Conservation (phyloP, 1,140 invertebrate genomes). For the Halyomorpha halys region DNA sequence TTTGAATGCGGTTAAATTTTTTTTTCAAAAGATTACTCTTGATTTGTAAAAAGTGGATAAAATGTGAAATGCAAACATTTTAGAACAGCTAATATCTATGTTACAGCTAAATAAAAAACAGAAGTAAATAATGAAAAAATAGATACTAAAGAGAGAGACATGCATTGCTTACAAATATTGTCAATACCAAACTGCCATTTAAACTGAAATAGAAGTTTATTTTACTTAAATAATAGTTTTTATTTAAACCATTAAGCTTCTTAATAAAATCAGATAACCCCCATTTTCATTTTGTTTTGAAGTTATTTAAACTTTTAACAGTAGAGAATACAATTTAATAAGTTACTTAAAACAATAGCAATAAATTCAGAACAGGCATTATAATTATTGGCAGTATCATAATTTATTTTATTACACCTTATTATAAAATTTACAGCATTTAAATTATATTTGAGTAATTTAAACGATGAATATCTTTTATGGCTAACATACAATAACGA, state of each 20-base stretch:
- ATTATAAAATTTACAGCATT: slow-evolving; percentile 7
- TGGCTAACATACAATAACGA: not conserved
- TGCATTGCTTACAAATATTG: not conserved
- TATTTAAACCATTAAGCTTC: not conserved
- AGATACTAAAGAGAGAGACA: too few species aligned
- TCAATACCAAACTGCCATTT: not conserved
- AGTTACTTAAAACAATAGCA: slow-evolving; percentile 1
- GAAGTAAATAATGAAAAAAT: too few species aligned
- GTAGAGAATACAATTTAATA: not conserved
- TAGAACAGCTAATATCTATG: too few species aligned
- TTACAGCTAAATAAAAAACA: too few species aligned
- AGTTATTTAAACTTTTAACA: not conserved
- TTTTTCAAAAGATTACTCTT: too few species aligned
- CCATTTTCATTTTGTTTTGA: not conserved
- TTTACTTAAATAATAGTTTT: not conserved
- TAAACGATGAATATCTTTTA: not conserved
- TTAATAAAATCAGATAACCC: not conserved
- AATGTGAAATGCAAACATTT: too few species aligned
- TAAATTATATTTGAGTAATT: not conserved
- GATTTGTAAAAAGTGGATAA: too few species aligned
- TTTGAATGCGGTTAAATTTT: too few species aligned
- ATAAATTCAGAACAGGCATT: slow-evolving; percentile 5
- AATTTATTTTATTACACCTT: not conserved
- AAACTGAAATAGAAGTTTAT: not conserved
- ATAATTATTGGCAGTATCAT: slow-evolving; percentile 13